Evolutionary conservation across 1,140 invertebrate species (phyloP), one percentile per base, ranked within the genome.

Genomic region (Acromyrmex echinatior): DNA sequence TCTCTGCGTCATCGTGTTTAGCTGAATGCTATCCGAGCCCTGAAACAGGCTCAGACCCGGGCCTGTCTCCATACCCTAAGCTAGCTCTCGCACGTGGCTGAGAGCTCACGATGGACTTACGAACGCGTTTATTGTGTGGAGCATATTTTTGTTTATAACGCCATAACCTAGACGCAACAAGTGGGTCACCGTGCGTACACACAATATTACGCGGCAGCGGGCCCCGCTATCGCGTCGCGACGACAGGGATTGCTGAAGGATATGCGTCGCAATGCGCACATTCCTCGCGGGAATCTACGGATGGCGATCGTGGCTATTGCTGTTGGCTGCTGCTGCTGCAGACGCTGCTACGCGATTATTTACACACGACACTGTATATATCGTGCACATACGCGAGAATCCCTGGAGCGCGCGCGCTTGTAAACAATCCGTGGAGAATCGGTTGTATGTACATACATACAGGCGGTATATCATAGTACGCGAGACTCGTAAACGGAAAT

Each of bases 131-230:
- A 92, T 93, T 91, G 81, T 90, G 86, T 51, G 79, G 78, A 93
- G 92, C 91, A 93, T 95, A 94, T 90, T 93, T 94, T 95, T 95
- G 94, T 94, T 95, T 95, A 95, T 95, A 94, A 92, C 91, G 85
- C 88, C 94, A 94, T 95, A 95, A 95, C 94, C 94, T 95, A 93
- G 90, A 93, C 87, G 92, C 93, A 94, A 94, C 93, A 94, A 94
- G 93, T 94, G 92, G 93, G 92, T 94, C 92, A 93, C 88, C 73
- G 39, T 62, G 68, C 21, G 28, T 5, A 39, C 45, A 53, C 45
- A n/a, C 78, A n/a, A 25, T 60, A 63, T 56, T 80, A 62, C 39
- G 28, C 58, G 21, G 49, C 4, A 49, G 51, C 71, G 71, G 39
- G 66, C 39, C 66, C 35, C 76, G 78, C 78, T 60, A 62, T 31